These are phyloP conservation scores for Flexamia atlantica DNA, from an alignment of 2,888 invertebrate species.

Conservation along the genomic window DNA sequence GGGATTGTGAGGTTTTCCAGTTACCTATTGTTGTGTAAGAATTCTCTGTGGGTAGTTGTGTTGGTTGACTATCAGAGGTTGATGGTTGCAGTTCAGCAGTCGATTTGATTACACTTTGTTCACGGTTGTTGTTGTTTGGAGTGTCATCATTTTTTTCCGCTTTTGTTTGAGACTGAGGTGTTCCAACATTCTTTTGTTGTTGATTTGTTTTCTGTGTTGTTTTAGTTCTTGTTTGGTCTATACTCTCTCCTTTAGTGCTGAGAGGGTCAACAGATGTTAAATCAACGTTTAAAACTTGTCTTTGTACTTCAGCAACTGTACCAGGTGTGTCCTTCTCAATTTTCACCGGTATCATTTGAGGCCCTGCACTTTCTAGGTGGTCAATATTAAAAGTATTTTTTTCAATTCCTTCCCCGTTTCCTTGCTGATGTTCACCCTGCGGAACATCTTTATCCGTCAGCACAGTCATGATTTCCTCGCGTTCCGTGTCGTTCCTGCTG, in stretches of 20 bases:
- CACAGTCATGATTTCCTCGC: neutral
- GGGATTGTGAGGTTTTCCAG: neutral
- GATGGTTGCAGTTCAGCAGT: neutral
- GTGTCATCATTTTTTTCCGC: neutral
- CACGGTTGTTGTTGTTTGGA: neutral
- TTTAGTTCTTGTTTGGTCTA: neutral
- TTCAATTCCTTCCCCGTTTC: neutral
- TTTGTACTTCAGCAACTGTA: neutral
- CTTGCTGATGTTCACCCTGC: neutral
- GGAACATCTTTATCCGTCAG: neutral
- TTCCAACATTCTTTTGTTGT: neutral
- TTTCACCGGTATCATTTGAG: conserved; percentile 41
- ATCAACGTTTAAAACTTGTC: neutral
- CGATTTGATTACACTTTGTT: conserved; percentile 3
- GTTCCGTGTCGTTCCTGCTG: neutral
- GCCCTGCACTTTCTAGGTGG: neutral
- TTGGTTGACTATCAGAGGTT: neutral
- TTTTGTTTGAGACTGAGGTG: neutral
- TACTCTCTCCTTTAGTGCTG: neutral
- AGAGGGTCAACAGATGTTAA: neutral
- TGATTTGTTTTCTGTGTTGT: neutral
- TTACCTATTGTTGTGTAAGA: neutral
- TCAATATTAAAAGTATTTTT: neutral
- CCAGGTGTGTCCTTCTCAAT: conserved; percentile 9
- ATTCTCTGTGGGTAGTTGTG: neutral